Conservation (phyloP, 2,888 invertebrate genomes). For the Pegoplata infirma region DNA sequence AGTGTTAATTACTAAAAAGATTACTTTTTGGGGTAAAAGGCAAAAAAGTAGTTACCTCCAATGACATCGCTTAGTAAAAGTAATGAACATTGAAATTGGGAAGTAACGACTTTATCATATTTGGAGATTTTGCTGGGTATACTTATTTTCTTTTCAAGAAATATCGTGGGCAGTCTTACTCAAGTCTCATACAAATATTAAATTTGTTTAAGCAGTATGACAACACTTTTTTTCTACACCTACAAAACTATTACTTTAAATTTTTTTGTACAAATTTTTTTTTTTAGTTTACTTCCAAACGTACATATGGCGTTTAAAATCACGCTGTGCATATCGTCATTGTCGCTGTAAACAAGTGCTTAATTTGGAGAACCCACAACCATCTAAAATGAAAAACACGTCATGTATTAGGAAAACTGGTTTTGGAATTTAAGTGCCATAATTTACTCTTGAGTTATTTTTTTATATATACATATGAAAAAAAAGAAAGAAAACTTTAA, state of each 20-base stretch:
- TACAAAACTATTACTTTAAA: conserved; percentile 11
- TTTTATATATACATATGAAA: not conserved
- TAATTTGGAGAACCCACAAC: conserved; percentile 10
- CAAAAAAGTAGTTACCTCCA: too few relatives aligned
- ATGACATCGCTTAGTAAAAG: too few relatives aligned
- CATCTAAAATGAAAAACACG: not conserved
- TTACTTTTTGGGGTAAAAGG: too few relatives aligned
- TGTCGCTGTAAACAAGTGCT: conserved; percentile 14
- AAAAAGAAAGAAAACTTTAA: not conserved
- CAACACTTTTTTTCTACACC: not conserved
- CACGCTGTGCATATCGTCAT: not conserved
- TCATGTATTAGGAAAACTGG: conserved; percentile 39
- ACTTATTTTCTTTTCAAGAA: not conserved
- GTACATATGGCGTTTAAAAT: conserved; percentile 10
- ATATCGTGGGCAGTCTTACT: conserved; percentile 14
- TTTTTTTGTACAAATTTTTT: not conserved
- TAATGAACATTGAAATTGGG: too few relatives aligned
- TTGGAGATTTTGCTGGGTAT: too few relatives aligned
- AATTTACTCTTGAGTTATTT: not conserved
- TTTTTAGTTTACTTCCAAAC: not conserved
- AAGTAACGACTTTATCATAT: too few relatives aligned
- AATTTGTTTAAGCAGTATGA: not conserved
- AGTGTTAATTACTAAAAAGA: too few relatives aligned
- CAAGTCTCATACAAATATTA: not conserved
- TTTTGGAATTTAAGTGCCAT: conserved; percentile 9